Evolutionary conservation across 2,113 vertebrate species (phyloP).

Genomic region (Isurus oxyrinchus): DNA sequence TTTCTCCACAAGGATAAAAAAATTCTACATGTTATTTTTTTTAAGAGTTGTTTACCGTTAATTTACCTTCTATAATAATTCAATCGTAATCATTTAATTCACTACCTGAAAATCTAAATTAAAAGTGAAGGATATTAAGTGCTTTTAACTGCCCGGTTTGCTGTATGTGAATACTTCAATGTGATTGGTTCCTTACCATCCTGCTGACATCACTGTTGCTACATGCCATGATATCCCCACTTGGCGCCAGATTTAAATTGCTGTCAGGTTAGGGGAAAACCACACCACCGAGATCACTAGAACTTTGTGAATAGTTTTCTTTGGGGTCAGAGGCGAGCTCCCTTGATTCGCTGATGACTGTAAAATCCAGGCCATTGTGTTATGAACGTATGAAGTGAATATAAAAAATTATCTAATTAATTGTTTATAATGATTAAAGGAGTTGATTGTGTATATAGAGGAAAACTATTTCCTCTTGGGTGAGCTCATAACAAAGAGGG

Average conservation of each 20-base stretch:
- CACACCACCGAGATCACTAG: not conserved
- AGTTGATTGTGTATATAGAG: not conserved
- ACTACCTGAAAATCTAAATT: not conserved
- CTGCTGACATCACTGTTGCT: not conserved
- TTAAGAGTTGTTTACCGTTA: not conserved
- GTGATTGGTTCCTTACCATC: not conserved
- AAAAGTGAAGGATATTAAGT: not conserved
- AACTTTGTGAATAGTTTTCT: not conserved
- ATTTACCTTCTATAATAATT: not conserved
- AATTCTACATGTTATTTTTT: not conserved
- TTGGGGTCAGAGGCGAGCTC: too few relatives aligned
- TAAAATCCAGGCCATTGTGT: not conserved
- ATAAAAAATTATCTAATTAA: not conserved
- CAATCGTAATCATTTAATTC: not conserved
- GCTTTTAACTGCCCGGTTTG: not conserved
- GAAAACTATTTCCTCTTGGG: not conserved
- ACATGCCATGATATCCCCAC: not conserved
- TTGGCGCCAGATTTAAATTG: not conserved
- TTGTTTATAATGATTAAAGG: not conserved
- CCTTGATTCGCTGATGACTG: not conserved
- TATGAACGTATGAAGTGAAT: not conserved
- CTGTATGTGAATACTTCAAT: not conserved
- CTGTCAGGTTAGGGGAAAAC: not conserved
- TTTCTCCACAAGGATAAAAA: too few relatives aligned
- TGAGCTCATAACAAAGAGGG: not conserved